phyloP scores from a whole-genome alignment of 2,888 invertebrate genomes.

The Dicyrtoma fusca region DNA sequence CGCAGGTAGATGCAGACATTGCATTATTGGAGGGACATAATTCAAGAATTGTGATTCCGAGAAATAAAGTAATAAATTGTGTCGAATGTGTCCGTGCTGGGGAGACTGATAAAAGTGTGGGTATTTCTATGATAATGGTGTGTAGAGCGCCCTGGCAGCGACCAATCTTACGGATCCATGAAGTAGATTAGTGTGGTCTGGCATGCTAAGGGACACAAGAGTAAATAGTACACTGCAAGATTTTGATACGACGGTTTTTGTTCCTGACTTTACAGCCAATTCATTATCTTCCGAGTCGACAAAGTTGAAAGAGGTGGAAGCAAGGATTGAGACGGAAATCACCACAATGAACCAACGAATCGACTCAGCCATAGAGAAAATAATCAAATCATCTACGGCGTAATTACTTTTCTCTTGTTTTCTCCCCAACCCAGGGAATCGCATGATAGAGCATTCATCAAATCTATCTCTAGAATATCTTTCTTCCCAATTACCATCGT shows the following conservation, averaged over 20 bases:
- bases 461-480: constrained; percentile 13
- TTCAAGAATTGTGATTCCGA: too few species aligned
- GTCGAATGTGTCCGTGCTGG: too few species aligned
- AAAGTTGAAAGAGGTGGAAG: constrained; percentile 47
- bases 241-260: constrained; percentile 10
- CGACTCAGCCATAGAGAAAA: constrained; percentile 49
- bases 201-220: too few species aligned
- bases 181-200: background rate
- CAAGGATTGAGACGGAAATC: constrained; percentile 26
- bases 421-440: constrained; percentile 1
- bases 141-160: too few species aligned
- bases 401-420: constrained; percentile 36
- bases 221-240: background rate
- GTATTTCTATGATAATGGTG: too few species aligned
- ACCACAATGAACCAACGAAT: constrained; percentile 44
- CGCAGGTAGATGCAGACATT: too few species aligned
- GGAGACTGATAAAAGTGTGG: too few species aligned
- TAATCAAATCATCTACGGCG: constrained; percentile 51
- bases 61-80: too few species aligned
- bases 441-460: constrained; percentile 7
- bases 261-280: constrained; percentile 31
- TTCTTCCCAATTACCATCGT: constrained; percentile 15
- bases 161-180: background rate
- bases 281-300: constrained; percentile 43
- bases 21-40: too few species aligned